These are phyloP conservation scores for Drosophila buzzatii DNA, from an alignment of 2,888 invertebrate genomes.

Conservation along the genomic window DNA sequence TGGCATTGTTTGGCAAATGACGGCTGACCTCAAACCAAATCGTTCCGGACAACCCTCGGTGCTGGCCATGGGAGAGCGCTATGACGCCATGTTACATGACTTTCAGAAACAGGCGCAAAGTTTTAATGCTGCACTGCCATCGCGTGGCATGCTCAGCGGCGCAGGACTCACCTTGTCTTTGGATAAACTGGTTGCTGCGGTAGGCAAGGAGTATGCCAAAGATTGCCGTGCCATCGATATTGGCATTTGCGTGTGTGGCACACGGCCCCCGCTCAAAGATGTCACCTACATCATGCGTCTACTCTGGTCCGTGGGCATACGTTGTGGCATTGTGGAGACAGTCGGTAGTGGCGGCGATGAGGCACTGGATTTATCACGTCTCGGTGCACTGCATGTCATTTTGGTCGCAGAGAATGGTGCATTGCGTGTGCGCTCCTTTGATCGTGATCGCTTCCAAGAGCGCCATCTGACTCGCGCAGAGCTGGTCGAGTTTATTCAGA, in stretches of 20 bases:
- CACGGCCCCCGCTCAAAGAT: conserved; percentile 87
- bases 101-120: conserved; percentile 87
- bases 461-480: conserved; percentile 88
- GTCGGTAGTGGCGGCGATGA: conserved; percentile 87
- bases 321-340: conserved; percentile 88
- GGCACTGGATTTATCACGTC: conserved; percentile 87
- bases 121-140: conserved; percentile 78
- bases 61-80: conserved; percentile 95
- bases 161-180: conserved; percentile 94
- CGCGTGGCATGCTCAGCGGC: conserved; percentile 86
- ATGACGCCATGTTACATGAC: conserved; percentile 92
- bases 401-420: conserved; percentile 85
- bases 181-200: conserved; percentile 90
- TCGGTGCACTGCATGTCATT: conserved; percentile 88
- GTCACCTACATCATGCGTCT: conserved; percentile 87
- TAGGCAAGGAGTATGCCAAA: conserved; percentile 86
- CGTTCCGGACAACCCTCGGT: conserved; percentile 87
- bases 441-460: conserved; percentile 89
- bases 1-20: conserved; percentile 88
- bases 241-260: conserved; percentile 89
- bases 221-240: conserved; percentile 88
- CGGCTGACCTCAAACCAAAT: conserved; percentile 83
- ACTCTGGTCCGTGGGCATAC: conserved; percentile 91
- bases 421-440: conserved; percentile 86
- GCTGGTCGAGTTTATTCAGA: conserved; percentile 90